Evolutionary conservation across 1,140 invertebrate genomes (phyloP).

Genomic region (Ctenoplectra terminalis): DNA sequence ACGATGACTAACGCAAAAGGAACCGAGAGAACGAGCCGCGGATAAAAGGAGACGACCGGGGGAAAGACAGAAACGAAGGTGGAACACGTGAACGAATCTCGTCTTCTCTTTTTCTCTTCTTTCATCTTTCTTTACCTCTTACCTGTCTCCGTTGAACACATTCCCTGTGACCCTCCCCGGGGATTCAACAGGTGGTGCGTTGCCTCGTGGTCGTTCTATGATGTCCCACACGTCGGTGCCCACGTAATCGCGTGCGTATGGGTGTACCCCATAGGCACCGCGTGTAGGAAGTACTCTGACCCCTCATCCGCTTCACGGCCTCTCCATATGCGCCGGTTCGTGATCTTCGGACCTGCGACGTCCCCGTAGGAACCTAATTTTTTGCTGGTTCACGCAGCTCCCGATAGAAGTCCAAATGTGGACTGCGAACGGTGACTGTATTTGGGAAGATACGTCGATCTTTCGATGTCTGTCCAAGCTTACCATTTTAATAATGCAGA

Average conservation of each 20-base stretch:
- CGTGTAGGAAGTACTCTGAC: constrained; percentile 73
- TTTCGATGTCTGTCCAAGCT: neutral
- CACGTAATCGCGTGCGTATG: constrained; percentile 64
- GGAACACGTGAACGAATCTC: constrained; percentile 20
- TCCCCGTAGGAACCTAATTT: constrained; percentile 27
- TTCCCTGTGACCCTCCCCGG: constrained; percentile 50
- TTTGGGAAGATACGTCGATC: constrained; percentile 1
- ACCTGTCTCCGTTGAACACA: constrained; percentile 13
- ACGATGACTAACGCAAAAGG: constrained; percentile 49
- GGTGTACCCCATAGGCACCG: constrained; percentile 56
- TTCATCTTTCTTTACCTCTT: constrained; percentile 12
- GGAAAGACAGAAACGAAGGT: constrained; percentile 6
- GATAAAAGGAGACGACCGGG: neutral
- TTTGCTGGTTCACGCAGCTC: constrained; percentile 2
- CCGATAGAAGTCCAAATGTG: constrained; percentile 8
- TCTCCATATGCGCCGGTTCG: constrained; percentile 67
- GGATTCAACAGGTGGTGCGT: constrained; percentile 69
- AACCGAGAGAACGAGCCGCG: constrained; percentile 16
- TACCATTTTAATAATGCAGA: neutral
- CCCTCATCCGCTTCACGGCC: constrained; percentile 69
- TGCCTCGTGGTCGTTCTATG: constrained; percentile 47
- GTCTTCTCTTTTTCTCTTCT: constrained; percentile 9
- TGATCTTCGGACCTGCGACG: constrained; percentile 65
- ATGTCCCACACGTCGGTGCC: constrained; percentile 65
- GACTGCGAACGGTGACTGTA: neutral